Evolutionary conservation across 2,113 vertebrate species (phyloP).

Genomic region (Salvator merianae): DNA sequence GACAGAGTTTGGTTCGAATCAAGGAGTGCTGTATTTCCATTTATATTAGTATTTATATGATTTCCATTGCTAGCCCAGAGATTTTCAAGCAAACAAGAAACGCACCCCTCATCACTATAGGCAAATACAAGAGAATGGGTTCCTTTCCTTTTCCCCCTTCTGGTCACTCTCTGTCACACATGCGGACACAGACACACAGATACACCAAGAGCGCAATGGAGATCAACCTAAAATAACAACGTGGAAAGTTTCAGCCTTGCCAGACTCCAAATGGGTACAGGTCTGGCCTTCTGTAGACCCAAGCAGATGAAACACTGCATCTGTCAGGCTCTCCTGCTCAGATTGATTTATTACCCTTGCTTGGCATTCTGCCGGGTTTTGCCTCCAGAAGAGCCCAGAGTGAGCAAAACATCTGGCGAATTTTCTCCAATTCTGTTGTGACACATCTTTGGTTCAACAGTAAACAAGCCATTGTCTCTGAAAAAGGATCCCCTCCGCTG

Average conservation of each 20-base stretch:
- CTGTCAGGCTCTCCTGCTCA: slow-evolving; percentile 49
- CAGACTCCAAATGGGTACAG: slow-evolving; percentile 51
- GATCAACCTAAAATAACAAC: slow-evolving; percentile 49
- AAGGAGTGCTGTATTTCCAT: slow-evolving; percentile 19
- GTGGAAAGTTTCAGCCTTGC: slow-evolving; percentile 55
- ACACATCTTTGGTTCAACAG: slow-evolving; percentile 72
- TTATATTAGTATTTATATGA: slow-evolving; percentile 54
- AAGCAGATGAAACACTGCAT: slow-evolving; percentile 49
- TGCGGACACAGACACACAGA: no score
- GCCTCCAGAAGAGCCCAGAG: slow-evolving; percentile 66
- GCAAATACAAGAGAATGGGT: slow-evolving; percentile 41
- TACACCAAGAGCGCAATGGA: slow-evolving; percentile 31
- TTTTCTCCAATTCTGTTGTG: slow-evolving; percentile 69
- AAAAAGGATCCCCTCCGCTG: slow-evolving; percentile 61
- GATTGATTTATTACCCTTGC: slow-evolving; percentile 72
- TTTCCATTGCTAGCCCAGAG: slow-evolving; percentile 34
- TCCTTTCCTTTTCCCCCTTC: slow-evolving; percentile 4
- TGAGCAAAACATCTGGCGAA: slow-evolving; percentile 75
- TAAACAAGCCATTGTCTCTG: slow-evolving; percentile 72
- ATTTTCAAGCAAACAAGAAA: slow-evolving; percentile 28
- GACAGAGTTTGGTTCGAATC: slow-evolving; percentile 54
- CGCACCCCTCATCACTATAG: slow-evolving; percentile 42
- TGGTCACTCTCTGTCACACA: slow-evolving; percentile 27
- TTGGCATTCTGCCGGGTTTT: slow-evolving; percentile 64
- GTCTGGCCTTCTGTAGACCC: slow-evolving; percentile 46